Conservation (phyloP, 2,888 invertebrate species). For the Thyatira batis region DNA sequence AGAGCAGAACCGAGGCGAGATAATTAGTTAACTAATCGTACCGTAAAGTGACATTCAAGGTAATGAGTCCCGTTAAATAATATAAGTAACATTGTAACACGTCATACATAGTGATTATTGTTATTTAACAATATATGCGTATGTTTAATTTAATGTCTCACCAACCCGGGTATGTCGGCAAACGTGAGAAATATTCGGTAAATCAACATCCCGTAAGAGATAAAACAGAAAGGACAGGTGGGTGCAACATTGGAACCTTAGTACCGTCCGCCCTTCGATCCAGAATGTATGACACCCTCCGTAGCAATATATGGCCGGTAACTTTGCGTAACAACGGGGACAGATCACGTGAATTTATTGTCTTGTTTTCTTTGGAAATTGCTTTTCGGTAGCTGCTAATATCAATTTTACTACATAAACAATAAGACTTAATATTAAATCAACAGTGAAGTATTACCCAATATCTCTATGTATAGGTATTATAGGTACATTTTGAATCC, state of each 20-base stretch:
- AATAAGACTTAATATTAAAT: not conserved
- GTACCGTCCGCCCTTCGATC: slow-evolving; percentile 24
- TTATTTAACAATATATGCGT: slow-evolving; percentile 5
- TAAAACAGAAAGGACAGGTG: slow-evolving; percentile 35
- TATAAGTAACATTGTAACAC: not conserved
- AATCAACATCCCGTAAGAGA: slow-evolving; percentile 4
- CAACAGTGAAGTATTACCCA: not conserved
- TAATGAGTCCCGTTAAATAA: not conserved
- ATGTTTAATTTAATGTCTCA: not conserved
- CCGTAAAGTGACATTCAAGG: not conserved
- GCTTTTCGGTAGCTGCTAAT: slow-evolving; percentile 21
- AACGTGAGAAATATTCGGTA: not conserved
- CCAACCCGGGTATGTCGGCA: not conserved
- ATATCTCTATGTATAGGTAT: not conserved
- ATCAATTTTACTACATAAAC: slow-evolving; percentile 13
- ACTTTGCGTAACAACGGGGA: slow-evolving; percentile 47
- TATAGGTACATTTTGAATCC: too few species aligned
- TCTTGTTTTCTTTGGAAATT: slow-evolving; percentile 41
- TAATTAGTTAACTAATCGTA: not conserved
- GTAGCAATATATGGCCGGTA: slow-evolving; percentile 43
- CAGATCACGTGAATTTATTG: slow-evolving; percentile 52
- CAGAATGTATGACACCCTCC: slow-evolving; percentile 43
- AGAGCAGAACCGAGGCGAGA: not conserved
- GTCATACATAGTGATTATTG: not conserved
- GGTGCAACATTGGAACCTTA: slow-evolving; percentile 41